These are phyloP conservation scores for Drosophila rellima DNA, from an alignment of 2,888 invertebrate genomes.

Conservation along the genomic window DNA sequence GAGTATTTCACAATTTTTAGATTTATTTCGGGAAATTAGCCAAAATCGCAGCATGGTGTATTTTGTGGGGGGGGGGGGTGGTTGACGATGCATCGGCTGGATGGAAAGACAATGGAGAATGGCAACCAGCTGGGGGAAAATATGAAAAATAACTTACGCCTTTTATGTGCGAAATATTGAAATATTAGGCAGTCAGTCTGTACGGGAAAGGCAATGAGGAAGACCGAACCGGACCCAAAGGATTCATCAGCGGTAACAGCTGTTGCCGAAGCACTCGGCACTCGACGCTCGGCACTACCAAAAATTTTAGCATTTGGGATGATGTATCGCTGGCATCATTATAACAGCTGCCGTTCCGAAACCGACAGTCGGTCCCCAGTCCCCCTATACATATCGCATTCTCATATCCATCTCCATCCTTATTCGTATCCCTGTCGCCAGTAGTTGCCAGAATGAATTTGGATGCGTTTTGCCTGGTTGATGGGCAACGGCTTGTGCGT, in stretches of 20 bases:
- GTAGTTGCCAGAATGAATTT: conserved; percentile 62
- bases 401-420: neutral
- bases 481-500: conserved; percentile 75
- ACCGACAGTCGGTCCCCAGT: conserved; percentile 48
- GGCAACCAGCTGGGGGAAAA: conserved; percentile 37
- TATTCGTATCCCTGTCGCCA: conserved; percentile 8
- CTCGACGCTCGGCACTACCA: conserved; percentile 52
- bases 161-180: conserved; percentile 81
- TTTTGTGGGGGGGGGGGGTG: neutral
- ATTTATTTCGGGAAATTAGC: conserved; percentile 76
- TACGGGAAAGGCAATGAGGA: neutral
- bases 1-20: conserved; percentile 55
- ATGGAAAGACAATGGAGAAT: conserved; percentile 25
- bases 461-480: conserved; percentile 71
- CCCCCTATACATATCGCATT: conserved; percentile 16
- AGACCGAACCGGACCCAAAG: conserved; percentile 73
- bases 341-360: conserved; percentile 74
- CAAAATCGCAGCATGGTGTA: conserved; percentile 41
- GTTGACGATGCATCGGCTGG: conserved; percentile 9
- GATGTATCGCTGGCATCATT: conserved; percentile 82
- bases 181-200: conserved; percentile 64
- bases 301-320: conserved; percentile 82
- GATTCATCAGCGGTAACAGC: conserved; percentile 81
- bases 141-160: conserved; percentile 82
- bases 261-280: conserved; percentile 66